Base-by-base conservation (phyloP, 64 coral and sea anemone species). In the Exaiptasia diaphana region DNA sequence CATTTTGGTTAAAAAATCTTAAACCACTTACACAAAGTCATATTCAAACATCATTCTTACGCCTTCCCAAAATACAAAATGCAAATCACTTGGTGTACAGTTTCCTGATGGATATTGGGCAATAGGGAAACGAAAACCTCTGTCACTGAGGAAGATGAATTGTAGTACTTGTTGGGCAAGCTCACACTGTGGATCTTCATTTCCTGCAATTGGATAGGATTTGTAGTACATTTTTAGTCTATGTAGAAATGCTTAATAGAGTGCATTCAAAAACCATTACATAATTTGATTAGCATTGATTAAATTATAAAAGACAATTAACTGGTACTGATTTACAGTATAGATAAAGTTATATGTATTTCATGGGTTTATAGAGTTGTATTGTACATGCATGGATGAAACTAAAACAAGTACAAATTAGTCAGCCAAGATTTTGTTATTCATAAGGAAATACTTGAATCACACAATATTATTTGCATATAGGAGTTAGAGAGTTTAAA, bases 71-170 rank as follows among this genome's bases (percentile, higher is more conserved):
- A 85, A 75, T 1, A 75, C 4, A 21, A 41, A 46, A 29, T 44
- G 63, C 21, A 85, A 41, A 40, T 61, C 53, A 46, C 68, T 73
- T 0, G 82, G 52, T 1, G 70, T 61, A 27, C 82, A 85, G 7
- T 18, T n/a, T 20, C 21, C 20, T 1, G 50, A 43, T 3, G 82
- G 68, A 62, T 74, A 75, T 10, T 74, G 53, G 4, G 68, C 68
- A 43, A 85, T 61, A 14, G 82, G 82, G 58, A 85, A 85, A 9
- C 82, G 53, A 37, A 87, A 77, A 0, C 83, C 83, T 68, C 20
- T 17, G 39, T 87, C 73, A 68, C 83, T 77, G 0, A 87, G 14
- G 37, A 68, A 83, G 0, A 83, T 32, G 43, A 72, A 68, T 11
- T 87, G 83, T 4, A 87, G 30, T 0, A 87, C 71, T 7, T 87